Evolutionary conservation across 2,113 vertebrate species (phyloP), one percentile per base, ranked within the genome.

Genomic region (Sialia sialis): DNA sequence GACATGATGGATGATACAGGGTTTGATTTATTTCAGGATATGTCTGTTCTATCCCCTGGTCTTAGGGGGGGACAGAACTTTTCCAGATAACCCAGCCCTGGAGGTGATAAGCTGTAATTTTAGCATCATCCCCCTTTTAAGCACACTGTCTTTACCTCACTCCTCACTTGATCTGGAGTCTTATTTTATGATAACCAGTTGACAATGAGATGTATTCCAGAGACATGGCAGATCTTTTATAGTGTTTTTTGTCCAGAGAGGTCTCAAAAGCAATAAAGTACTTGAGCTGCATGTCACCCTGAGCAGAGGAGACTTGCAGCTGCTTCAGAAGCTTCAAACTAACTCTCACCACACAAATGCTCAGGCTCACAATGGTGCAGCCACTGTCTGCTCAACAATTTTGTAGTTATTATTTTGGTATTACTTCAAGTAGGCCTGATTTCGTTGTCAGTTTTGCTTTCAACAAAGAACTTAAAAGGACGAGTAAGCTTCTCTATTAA

Each of bases 331-430:
- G 26, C 19, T 34, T 29, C 21, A 43, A 11, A 36, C 10, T 13
- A 3, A 20, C 25, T 48, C 8, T 0, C 16, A 17, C 19, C 68
- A 81, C 54, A 15, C 9, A 17, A 10, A 14, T 16, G 12, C 32
- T 66, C 1, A 8, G 32, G 55, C 27, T 84, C 25, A 20, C 41
- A 11, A 2, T 26, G 34, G 3, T 9, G 30, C 56, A 54, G 63
- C 44, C 52, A 8, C 36, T 73, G 41, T 17, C 32, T n/a, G 34
- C 17, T 44, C 34, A 72, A 30, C 16, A 55, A 15, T 9, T 52
- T 46, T 79, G 43, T 27, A 63, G 16, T 27, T 79, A 32, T 21
- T 73, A 29, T 51, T 91, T 74, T 87, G 22, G 32, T 60, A 8
- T 62, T 73, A 13, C 11, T 68, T n/a, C 76, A 68, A 17, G 9